Evolutionary conservation across 1,140 invertebrate genomes (phyloP), one percentile per base, ranked within the genome.

Genomic region (Periplaneta americana): DNA sequence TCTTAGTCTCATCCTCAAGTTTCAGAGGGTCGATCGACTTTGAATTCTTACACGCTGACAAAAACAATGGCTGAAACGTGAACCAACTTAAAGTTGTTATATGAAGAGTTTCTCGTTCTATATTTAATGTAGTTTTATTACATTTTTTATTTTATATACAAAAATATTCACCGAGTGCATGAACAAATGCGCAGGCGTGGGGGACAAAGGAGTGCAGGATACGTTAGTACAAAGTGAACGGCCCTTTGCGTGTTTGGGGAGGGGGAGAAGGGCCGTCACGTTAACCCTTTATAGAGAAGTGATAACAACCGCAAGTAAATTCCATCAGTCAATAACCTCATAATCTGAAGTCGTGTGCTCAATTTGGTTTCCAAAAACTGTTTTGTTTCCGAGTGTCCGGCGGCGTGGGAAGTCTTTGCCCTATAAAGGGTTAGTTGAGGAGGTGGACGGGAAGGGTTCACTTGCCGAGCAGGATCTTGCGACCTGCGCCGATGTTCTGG

Each of bases 401-500:
- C 37, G 57, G 37, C 32, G 66, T 18, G 78, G 78, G 80, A 48
- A 35, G 80, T 74, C 80, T 57, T n/a, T 57, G 34, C 28, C 34
- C 28, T 75, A n/a, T 34, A 81, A 33, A 77, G 76, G 76, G 35
- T 84, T 93, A 95, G 28, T 89, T 17, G 92, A 87, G 57, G 91
- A 32, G 1, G 8, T 5, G 80, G 87, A 96, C 95, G 18, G 90
- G 88, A 37, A 8, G 5, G 18, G 81, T 32, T 81, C 76, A 81
- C 88, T 96, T 96, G 87, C 95, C 95, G 75, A 96, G 90, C 81
- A 96, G 92, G 84, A 96, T 96, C 88, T 96, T 95, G 78, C 95
- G 91, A 17, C 92, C 93, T 75, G 97, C 97, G 11, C 98, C 97
- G 82, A 98, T 95, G 89, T 93, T 98, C 85, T 96, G 93, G 28